Percentiles rank a stretch among this genome's conserved stretches.
phyloP scores from a whole-genome alignment of 2,888 invertebrate genomes.

The Periphyllus acericola region DNA sequence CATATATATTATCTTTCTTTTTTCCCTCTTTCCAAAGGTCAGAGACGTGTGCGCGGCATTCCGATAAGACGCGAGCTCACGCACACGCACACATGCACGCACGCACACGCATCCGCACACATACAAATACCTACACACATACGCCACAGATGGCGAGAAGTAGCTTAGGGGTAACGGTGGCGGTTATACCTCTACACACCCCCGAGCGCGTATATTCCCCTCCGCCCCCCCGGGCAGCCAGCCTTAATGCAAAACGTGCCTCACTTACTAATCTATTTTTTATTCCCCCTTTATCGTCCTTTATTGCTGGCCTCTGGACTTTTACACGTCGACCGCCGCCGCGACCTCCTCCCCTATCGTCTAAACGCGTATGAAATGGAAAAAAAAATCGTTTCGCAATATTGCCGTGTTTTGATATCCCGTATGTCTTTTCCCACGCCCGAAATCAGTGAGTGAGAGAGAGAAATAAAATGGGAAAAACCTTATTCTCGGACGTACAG shows the following conservation, averaged over 20 bases:
- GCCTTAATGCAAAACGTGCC: slow-evolving; percentile 59
- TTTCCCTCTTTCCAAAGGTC: slow-evolving; percentile 40
- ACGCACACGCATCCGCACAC: neutral
- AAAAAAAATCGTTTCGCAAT: slow-evolving; percentile 58
- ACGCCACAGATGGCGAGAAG: slow-evolving; percentile 57
- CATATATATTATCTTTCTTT: slow-evolving; percentile 24
- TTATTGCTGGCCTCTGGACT: slow-evolving; percentile 60
- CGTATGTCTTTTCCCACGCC: slow-evolving; percentile 29
- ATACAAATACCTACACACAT: slow-evolving; percentile 19
- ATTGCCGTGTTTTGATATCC: slow-evolving; percentile 45
- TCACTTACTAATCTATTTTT: slow-evolving; percentile 62
- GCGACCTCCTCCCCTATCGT: neutral
- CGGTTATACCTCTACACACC: slow-evolving; percentile 1
- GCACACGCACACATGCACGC: neutral
- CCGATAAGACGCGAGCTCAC: slow-evolving; percentile 43
- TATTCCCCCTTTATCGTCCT: slow-evolving; percentile 61
- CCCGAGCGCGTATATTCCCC: neutral
- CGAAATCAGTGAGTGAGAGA: neutral
- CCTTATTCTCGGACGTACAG: neutral
- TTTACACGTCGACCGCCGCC: slow-evolving; percentile 51
- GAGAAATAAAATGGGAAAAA: neutral
- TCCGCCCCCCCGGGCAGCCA: neutral
- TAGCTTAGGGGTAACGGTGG: slow-evolving; percentile 45
- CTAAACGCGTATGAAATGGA: slow-evolving; percentile 54
- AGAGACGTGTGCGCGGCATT: slow-evolving; percentile 57